Conservation (phyloP, 1,140 invertebrate genomes). For the Drosophila ercepeae region DNA sequence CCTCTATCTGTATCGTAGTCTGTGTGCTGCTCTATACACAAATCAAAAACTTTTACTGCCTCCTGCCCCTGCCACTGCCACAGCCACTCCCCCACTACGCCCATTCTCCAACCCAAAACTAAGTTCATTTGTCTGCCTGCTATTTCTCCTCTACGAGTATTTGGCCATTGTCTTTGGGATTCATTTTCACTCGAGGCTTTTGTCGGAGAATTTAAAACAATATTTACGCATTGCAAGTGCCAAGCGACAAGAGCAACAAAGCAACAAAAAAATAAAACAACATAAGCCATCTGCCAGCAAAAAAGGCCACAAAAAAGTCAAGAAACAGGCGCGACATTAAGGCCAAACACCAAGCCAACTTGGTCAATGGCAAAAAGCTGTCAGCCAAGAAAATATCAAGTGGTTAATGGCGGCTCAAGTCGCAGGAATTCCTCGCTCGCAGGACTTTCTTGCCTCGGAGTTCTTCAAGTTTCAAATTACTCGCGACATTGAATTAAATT, state of each 20-base stretch:
- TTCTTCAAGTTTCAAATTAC: background rate
- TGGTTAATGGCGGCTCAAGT: slow-evolving; percentile 4
- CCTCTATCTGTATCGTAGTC: slow-evolving; percentile 32
- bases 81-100: slow-evolving; percentile 5
- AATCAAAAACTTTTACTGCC: slow-evolving; percentile 77
- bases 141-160: slow-evolving; percentile 36
- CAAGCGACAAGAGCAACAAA: background rate
- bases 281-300: slow-evolving; percentile 3
- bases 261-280: background rate
- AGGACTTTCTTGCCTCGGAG: background rate
- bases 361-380: slow-evolving; percentile 26
- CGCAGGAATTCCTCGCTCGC: background rate
- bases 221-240: slow-evolving; percentile 69
- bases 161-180: slow-evolving; percentile 39
- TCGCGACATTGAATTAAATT: background rate
- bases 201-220: slow-evolving; percentile 66
- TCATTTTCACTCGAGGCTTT: slow-evolving; percentile 52
- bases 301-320: slow-evolving; percentile 9
- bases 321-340: slow-evolving; percentile 46
- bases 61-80: slow-evolving; percentile 3
- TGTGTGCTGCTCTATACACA: slow-evolving; percentile 55
- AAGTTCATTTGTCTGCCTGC: slow-evolving; percentile 63
- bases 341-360: slow-evolving; percentile 22
- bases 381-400: slow-evolving; percentile 15
- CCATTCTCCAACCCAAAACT: slow-evolving; percentile 30